Evolutionary conservation across 2,888 invertebrate genomes (phyloP), one percentile per base, ranked within the genome.

Genomic region (Cosmia pyralina): DNA sequence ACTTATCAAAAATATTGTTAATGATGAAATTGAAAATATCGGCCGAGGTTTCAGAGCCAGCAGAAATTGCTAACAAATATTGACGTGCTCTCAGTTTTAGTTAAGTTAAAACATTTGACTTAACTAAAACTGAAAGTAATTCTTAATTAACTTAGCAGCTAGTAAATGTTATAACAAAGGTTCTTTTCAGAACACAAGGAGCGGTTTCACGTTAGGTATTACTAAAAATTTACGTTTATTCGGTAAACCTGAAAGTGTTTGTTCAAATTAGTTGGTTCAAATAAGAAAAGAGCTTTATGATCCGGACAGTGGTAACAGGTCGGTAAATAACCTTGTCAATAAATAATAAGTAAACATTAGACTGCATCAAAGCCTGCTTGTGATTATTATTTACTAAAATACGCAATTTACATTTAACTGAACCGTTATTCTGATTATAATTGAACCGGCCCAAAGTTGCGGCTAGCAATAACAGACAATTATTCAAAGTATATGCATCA

Each of bases 401-500:
- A 46, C 13, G 7, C 46, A 46, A 77, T 77, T 53, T 34, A 6
- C 17, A 41, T 50, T n/a, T 13, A 46, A 17, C 2, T 15, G 44
- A 11, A 44, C 28, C 13, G 5, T 28, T 17, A 72, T 50, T 58
- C 8, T 44, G 15, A 15, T 28, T 48, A 15, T 44, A 53, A 59
- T 69, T 46, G 15, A 52, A 53, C 17, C 0, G 2, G 5, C 8
- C 7, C 41, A 13, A 53, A n/a, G 15, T 8, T 46, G 38, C 0
- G 50, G 17, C 48, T 5, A 11, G 11, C 19, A 15, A n/a, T 48
- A 60, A 11, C 15, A 52, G n/a, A 28, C 46, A 11, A 46, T 52
- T 38, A 68, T 2, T 10, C 44, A 41, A 70, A 48, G 48, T 15
- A 34, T 19, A 41, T 44, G 60, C 79, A 79, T 71, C 60, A 13